Conservation (phyloP, 2,113 vertebrate species). For the Megaceryle maxima region DNA sequence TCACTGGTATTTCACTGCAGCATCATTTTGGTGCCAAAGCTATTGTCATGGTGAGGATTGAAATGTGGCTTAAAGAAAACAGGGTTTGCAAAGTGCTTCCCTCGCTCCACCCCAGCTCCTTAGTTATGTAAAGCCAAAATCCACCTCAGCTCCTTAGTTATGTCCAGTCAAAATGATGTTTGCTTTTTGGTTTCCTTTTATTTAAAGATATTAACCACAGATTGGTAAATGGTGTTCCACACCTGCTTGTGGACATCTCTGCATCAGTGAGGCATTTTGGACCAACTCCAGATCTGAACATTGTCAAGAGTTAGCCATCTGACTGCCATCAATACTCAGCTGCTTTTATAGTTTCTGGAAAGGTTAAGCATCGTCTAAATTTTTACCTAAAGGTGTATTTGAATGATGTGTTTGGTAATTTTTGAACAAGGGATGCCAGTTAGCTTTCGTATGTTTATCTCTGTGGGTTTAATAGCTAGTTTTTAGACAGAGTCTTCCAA, state of each 20-base stretch:
- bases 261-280: neutral
- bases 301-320: conserved; percentile 10
- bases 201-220: conserved; percentile 18
- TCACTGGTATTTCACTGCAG: neutral
- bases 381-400: conserved; percentile 23
- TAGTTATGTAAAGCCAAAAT: neutral
- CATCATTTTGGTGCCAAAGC: neutral
- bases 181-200: conserved; percentile 39
- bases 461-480: neutral
- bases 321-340: neutral
- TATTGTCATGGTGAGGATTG: neutral
- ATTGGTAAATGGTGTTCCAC: neutral
- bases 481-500: neutral
- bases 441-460: neutral
- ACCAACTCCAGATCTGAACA: neutral
- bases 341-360: conserved; percentile 46
- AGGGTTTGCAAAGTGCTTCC: neutral
- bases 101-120: neutral
- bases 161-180: neutral
- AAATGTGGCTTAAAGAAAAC: conserved; percentile 18
- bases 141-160: neutral
- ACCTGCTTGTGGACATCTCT: neutral
- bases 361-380: neutral
- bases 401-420: conserved; percentile 21
- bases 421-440: conserved; percentile 10